Evolutionary conservation across 2,888 invertebrate genomes (phyloP).

Genomic region (Cataglyphis livida): DNA sequence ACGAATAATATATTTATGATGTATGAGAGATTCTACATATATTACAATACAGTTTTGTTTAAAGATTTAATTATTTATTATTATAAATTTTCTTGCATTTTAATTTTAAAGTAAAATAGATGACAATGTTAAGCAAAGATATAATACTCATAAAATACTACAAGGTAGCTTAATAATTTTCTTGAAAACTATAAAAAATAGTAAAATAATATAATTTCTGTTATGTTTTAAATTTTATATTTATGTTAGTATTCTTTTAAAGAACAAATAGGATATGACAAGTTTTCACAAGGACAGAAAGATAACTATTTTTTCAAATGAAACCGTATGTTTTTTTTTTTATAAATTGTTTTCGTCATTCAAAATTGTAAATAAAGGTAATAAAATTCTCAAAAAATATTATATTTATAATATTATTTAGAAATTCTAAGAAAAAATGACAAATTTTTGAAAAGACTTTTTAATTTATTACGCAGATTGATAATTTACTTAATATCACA

Average conservation of each 20-base stretch:
- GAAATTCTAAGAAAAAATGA: neutral
- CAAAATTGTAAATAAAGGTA: neutral
- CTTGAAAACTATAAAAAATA: neutral
- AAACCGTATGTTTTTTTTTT: neutral
- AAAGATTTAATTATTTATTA: neutral
- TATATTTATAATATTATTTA: neutral
- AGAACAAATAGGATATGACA: neutral
- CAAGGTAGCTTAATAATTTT: too few relatives aligned
- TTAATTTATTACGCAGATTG: neutral
- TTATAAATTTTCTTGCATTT: neutral
- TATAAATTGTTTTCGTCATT: neutral
- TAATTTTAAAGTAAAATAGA: slow-evolving; percentile 6
- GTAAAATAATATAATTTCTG: neutral
- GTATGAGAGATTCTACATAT: neutral
- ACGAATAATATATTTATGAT: neutral
- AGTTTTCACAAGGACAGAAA: neutral
- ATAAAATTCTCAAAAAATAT: neutral
- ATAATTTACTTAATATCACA: neutral
- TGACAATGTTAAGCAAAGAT: neutral
- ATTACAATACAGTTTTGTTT: neutral
- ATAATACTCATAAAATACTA: neutral
- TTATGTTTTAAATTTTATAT: neutral
- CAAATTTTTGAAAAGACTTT: neutral
- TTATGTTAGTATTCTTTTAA: neutral
- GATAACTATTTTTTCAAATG: neutral